These are phyloP conservation scores for Melierax canorus DNA, from an alignment of 2,113 vertebrate genomes.

Conservation along the genomic window DNA sequence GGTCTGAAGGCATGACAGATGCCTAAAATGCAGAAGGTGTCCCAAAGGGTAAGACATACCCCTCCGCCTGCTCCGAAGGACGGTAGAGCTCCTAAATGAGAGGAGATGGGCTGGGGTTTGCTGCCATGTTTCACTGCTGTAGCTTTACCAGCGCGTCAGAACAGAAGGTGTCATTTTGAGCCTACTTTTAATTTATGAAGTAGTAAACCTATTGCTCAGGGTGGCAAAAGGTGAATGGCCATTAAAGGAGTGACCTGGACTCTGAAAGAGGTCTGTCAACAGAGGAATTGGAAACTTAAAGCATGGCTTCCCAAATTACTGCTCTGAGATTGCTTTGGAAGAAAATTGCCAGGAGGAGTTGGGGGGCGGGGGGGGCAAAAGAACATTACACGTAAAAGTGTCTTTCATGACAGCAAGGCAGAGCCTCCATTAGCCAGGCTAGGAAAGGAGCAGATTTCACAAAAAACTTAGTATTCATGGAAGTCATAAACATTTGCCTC, in stretches of 20 bases:
- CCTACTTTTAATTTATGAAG: slow-evolving; percentile 22
- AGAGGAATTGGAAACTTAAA: slow-evolving; percentile 10
- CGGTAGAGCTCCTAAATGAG: neutral
- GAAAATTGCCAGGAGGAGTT: neutral
- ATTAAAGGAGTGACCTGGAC: slow-evolving; percentile 2
- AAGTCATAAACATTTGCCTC: neutral
- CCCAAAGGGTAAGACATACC: neutral
- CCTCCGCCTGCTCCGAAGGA: neutral
- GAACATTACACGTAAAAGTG: neutral
- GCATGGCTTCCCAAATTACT: slow-evolving; percentile 1
- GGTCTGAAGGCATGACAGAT: neutral
- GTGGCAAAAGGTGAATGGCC: neutral
- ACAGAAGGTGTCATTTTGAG: neutral
- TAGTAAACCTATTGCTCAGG: neutral
- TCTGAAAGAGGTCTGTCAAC: neutral
- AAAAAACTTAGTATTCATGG: neutral
- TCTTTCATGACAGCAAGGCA: neutral
- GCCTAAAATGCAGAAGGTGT: neutral
- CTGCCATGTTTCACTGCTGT: neutral
- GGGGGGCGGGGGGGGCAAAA: neutral
- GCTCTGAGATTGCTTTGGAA: slow-evolving; percentile 16
- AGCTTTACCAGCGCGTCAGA: neutral
- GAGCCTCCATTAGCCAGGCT: neutral
- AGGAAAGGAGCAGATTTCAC: neutral
- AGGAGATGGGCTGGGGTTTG: neutral